A percentile compares a stretch with the other conserved stretches of the same genome.
Conservation (phyloP, 2,113 vertebrate genomes). For the Cairina moschata region DNA sequence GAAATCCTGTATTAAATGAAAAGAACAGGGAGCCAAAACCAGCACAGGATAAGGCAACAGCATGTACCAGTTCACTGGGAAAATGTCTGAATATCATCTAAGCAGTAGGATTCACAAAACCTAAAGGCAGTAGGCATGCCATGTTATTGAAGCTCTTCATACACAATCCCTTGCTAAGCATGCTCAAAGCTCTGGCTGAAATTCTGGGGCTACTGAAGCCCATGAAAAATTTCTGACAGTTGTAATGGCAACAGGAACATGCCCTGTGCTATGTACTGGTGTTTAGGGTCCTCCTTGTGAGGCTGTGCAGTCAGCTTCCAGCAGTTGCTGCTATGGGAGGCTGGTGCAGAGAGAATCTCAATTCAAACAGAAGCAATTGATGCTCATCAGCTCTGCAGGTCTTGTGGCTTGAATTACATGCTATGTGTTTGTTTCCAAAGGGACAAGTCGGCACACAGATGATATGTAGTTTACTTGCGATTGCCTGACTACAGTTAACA, state of each 20-base stretch:
- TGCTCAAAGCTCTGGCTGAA: background rate
- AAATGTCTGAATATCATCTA: background rate
- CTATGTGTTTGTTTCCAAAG: rapidly evolving
- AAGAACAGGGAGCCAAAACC: background rate
- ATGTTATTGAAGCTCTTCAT: background rate
- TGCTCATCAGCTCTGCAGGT: background rate
- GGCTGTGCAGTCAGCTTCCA: background rate
- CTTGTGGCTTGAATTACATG: background rate
- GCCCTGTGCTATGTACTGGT: background rate
- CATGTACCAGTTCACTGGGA: background rate
- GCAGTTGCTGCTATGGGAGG: background rate
- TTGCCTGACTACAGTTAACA: background rate
- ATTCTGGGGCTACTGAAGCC: background rate
- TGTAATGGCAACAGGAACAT: background rate
- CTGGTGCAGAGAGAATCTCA: background rate
- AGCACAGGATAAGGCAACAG: background rate
- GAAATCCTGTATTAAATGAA: background rate
- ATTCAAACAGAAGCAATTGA: background rate
- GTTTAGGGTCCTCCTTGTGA: background rate
- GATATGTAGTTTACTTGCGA: background rate
- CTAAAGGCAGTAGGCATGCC: background rate
- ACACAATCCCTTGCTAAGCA: background rate
- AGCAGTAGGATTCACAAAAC: background rate
- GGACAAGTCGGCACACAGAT: background rate
- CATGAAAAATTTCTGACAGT: background rate